These are phyloP conservation scores for Panzeria rudis DNA, from an alignment of 2,888 invertebrate species.

Conservation along the genomic window DNA sequence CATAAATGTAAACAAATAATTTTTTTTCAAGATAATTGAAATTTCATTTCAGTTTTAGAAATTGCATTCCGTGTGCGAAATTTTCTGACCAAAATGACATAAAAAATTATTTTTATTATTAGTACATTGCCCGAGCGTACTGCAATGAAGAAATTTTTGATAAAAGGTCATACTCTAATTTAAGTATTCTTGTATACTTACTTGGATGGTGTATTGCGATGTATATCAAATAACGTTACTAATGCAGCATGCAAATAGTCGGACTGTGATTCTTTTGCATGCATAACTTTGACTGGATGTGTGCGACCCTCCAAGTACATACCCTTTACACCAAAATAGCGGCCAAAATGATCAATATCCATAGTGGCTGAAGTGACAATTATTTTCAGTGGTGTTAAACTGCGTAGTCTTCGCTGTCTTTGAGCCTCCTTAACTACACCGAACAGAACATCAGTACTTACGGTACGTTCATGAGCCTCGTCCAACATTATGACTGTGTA, in stretches of 20 bases:
- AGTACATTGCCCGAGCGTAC: no score
- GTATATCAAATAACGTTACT: constrained; percentile 95
- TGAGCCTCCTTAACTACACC: constrained; percentile 96
- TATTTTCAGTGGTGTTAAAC: constrained; percentile 88
- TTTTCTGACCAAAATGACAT: no score
- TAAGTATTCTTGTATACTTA: constrained; percentile 83
- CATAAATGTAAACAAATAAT: no score
- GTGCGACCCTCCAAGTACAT: constrained; percentile 96
- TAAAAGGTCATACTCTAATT: no score
- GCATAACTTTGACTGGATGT: constrained; percentile 90
- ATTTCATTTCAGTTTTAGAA: no score
- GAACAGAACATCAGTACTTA: constrained; percentile 96
- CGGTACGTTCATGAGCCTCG: constrained; percentile 97
- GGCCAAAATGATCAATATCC: constrained; percentile 96
- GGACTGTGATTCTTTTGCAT: constrained; percentile 88
- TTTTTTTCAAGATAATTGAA: no score
- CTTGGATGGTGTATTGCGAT: constrained; percentile 91
- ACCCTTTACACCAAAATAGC: constrained; percentile 94
- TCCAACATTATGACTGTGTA: constrained; percentile 95
- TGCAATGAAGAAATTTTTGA: no score
- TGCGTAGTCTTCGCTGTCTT: constrained; percentile 86
- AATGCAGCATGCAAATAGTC: constrained; percentile 94
- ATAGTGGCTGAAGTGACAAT: constrained; percentile 98
- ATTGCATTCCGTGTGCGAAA: no score
- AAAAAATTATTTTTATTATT: no score